These are phyloP conservation scores for Chelon labrosus DNA, from an alignment of 2,797 vertebrate species.

Conservation along the genomic window DNA sequence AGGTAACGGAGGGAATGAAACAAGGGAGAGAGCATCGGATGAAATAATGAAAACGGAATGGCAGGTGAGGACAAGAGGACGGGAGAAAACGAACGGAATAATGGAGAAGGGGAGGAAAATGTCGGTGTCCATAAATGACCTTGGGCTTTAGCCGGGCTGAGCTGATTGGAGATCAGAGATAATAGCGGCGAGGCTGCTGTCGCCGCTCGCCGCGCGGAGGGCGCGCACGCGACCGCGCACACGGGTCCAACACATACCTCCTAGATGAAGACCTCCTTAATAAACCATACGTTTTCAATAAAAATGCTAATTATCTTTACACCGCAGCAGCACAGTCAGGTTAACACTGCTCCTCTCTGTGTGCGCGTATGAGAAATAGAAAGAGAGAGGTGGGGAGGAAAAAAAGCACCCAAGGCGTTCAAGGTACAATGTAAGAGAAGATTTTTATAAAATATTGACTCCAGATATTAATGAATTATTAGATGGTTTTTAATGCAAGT, in stretches of 20 bases:
- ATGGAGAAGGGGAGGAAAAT: constrained; percentile 50
- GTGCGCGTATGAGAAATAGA: constrained; percentile 27
- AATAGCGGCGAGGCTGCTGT: constrained; percentile 69
- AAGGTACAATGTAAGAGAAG: constrained; percentile 26
- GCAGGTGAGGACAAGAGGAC: constrained; percentile 56
- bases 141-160: constrained; percentile 67
- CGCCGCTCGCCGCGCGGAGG: constrained; percentile 48
- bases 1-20: constrained; percentile 30
- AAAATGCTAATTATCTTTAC: constrained; percentile 82
- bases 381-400: constrained; percentile 10
- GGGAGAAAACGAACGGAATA: constrained; percentile 43
- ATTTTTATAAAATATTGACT: constrained; percentile 4
- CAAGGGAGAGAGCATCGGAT: constrained; percentile 28
- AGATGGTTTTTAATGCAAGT: constrained; percentile 57
- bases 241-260: constrained; percentile 31
- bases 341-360: constrained; percentile 51
- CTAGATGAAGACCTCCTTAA: constrained; percentile 71
- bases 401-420: constrained; percentile 17
- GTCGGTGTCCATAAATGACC: constrained; percentile 72
- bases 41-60: constrained; percentile 41
- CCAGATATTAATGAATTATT: constrained; percentile 58
- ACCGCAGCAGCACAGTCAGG: constrained; percentile 61
- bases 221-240: not conserved
- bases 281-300: constrained; percentile 83
- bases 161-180: constrained; percentile 80